Base-by-base conservation (phyloP, 2,113 vertebrate genomes). In the Chelonoidis abingdonii region DNA sequence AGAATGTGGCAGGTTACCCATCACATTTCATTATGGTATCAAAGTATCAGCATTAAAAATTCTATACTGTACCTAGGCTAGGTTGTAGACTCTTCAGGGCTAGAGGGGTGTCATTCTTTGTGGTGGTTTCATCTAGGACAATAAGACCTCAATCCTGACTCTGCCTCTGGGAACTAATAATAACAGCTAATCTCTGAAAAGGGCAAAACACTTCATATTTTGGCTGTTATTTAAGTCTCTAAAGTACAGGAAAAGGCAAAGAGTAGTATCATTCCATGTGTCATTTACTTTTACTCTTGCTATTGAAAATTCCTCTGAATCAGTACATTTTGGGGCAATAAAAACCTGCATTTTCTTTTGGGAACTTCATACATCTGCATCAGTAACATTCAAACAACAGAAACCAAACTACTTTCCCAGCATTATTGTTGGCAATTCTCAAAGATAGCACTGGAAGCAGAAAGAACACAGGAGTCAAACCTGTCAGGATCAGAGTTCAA, bases 291-390 rank as follows among this genome's bases (percentile, higher is more conserved):
- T 50, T 29, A 86, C 29, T 52, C 56, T 21, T 91, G 57, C 52
- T 90, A 24, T 82, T 53, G 79, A 93, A 94, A 90, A 8, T 85
- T 84, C 86, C 21, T 88, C 35, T 27, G 49, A 82, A 80, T 83
- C 24, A 14, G 31, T 72, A 87, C 9, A 13, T 56, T 65, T 5
- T 4, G 13, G 53, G 41, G 86, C 11, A 83, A 83, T 80, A 89
- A 11, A 86, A 93, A 89, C 24, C 24, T 84, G 69, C 7, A 35
- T 5, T 80, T 21, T 13, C 59, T 38, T 38, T 10, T 76, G 84
- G 11, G 76, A 89, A 84, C 80, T 89, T 84, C 21, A 86, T 89
- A 85, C 50, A 21, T 38, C 2, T 27, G 13, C 80, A 49, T 1
- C 3, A 87, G 25, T 83, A 17, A 76, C 10, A 80, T 4, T 89